Base-by-base conservation (phyloP, 2,113 vertebrate genomes). In the Morphnarchus princeps region DNA sequence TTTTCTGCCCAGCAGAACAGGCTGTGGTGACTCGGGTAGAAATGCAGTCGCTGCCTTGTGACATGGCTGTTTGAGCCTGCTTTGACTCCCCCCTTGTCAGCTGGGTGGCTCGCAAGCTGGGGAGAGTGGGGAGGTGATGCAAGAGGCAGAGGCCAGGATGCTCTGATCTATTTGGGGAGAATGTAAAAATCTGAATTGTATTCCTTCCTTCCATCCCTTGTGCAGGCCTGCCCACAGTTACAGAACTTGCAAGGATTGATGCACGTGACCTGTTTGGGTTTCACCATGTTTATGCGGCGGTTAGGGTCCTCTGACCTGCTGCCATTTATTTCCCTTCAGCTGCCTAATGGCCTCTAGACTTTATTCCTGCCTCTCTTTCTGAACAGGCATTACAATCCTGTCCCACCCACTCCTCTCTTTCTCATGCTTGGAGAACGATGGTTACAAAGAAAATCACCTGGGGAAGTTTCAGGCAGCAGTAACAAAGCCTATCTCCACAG, bases 391-490 rank as follows among this genome's bases (percentile, higher is more conserved):
- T 10, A 0, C 69, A 28, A 4, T 16, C 81, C 14, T 82, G 45
- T 69, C 77, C 79, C 72, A 50, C 77, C 79, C 70, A 11, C 88
- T 92, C 61, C 25, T 43, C 71, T 31, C 65, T 36, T 63, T 69
- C 52, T 17, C n/a, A 18, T 77, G 89, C 92, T 85, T 28, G 3
- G 70, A 94, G 89, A 84, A 16, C 26, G 76, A 89, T 72, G 43
- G 66, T 87, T 90, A 93, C 91, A 90, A 73, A 94, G 97, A 95
- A 70, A 94, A 96, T 98, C 97, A 97, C 98, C 98, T 98, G 97
- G 95, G 97, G 94, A 96, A 94, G 95, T 97, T 96, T 96, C 95
- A 93, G 95, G 92, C 97, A 92, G 95, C 93, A 86, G 95, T 52
- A 65, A 94, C 95, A 96, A 97, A 97, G 97, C 96, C 96, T 54